Conservation (phyloP, 2,888 invertebrate genomes). For the Pseudococcus jackbeardsleyi region DNA sequence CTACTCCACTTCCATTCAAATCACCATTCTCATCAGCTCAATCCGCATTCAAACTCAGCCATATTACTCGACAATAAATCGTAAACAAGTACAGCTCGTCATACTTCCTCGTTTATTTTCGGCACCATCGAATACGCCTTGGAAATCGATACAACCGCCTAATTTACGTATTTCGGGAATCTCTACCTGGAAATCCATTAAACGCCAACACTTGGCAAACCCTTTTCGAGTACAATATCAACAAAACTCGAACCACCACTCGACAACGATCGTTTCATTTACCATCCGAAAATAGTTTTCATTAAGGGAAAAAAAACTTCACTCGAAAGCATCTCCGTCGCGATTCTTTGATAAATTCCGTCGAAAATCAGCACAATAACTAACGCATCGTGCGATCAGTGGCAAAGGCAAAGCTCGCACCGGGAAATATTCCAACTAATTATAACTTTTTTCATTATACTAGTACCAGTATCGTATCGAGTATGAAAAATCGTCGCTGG, state of each 20-base stretch:
- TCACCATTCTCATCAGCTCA: too few species aligned
- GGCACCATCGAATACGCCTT: neutral
- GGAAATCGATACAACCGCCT: conserved; percentile 16
- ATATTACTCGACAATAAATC: too few species aligned
- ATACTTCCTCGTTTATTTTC: too few species aligned
- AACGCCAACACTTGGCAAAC: neutral
- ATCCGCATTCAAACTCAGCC: too few species aligned
- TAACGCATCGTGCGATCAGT: neutral
- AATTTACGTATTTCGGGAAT: neutral
- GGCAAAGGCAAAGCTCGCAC: neutral
- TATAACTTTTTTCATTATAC: conserved; percentile 16
- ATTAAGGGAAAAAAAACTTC: neutral
- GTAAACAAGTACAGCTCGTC: too few species aligned
- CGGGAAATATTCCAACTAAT: conserved; percentile 1
- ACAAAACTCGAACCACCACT: conserved; percentile 1
- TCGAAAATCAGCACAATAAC: neutral
- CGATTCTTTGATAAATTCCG: neutral
- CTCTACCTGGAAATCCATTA: neutral
- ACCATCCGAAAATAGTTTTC: neutral
- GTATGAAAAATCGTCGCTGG: neutral
- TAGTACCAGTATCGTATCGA: neutral
- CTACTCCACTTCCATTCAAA: too few species aligned
- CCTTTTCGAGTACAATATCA: neutral
- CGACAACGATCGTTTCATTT: neutral
- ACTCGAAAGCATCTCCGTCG: neutral